Evolutionary conservation across 2,888 invertebrate species (phyloP).

Genomic region (Flexamia atlantica): DNA sequence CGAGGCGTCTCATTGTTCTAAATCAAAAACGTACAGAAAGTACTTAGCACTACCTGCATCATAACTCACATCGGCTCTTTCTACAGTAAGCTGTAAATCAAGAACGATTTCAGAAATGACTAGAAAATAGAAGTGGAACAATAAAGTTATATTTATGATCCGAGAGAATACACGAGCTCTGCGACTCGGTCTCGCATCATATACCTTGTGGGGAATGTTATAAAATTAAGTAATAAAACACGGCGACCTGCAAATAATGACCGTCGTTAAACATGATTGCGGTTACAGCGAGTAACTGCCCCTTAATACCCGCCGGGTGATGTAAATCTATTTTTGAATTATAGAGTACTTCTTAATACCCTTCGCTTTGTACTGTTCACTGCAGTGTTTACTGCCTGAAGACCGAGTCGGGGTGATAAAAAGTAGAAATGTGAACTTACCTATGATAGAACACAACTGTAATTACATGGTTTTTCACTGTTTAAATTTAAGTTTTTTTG

Average conservation of each 20-base stretch:
- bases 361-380: neutral
- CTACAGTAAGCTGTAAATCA: conserved; percentile 1
- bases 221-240: conserved; percentile 47
- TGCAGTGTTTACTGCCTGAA: neutral
- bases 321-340: conserved; percentile 43
- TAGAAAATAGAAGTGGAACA: conserved; percentile 22
- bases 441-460: no score
- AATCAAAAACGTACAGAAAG: neutral
- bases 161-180: neutral
- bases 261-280: conserved; percentile 11
- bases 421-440: neutral
- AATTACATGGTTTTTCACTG: no score
- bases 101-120: neutral
- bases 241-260: conserved; percentile 20
- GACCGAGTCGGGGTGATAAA: neutral
- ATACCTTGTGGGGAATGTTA: conserved; percentile 31
- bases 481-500: no score
- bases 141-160: neutral
- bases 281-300: neutral
- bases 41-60: neutral
- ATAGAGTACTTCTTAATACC: neutral
- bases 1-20: neutral
- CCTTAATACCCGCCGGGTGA: conserved; percentile 13
- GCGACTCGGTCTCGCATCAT: neutral
- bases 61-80: neutral